phyloP scores from a whole-genome alignment of 1,140 invertebrate genomes.

The Diploscapter pachys region DNA sequence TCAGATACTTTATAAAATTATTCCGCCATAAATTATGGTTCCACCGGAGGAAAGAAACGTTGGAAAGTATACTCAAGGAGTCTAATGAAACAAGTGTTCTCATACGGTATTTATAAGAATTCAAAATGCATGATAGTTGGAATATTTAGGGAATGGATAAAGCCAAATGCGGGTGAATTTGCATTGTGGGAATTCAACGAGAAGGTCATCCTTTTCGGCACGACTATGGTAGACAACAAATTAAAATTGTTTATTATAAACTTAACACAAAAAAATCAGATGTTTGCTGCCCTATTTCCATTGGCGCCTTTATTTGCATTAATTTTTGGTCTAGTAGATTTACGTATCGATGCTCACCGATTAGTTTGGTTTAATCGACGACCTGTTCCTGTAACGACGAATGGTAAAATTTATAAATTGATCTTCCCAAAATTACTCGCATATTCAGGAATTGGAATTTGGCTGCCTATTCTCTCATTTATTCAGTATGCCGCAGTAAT shows the following conservation, averaged over 20 bases:
- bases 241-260: not conserved
- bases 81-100: constrained; percentile 12
- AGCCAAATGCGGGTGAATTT: constrained; percentile 32
- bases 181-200: constrained; percentile 31
- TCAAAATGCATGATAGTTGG: not conserved
- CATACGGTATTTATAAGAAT: not conserved
- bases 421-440: not conserved
- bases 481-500: constrained; percentile 28
- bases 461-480: constrained; percentile 29
- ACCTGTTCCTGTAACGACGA: constrained; percentile 19
- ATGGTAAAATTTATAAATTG: not conserved
- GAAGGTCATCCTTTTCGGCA: constrained; percentile 31
- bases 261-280: constrained; percentile 1
- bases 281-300: constrained; percentile 36
- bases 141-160: constrained; percentile 29
- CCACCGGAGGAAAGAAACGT: constrained; percentile 8
- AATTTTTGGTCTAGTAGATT: constrained; percentile 23
- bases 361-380: constrained; percentile 33
- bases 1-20: constrained; percentile 22
- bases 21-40: constrained; percentile 14
- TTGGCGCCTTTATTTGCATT: constrained; percentile 26
- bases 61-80: constrained; percentile 10
- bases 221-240: constrained; percentile 14
- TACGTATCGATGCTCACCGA: constrained; percentile 29
- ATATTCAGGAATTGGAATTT: constrained; percentile 29